phyloP scores from a whole-genome alignment of 2,113 vertebrate genomes.

The Pan troglodytes region NHGRI_mPanTro3-v2.1_pri NC_072401.2:1497501-1498000 shows the following conservation, averaged over 20 bases:
- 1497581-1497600: not conserved
- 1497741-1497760: not conserved
- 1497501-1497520: not conserved
- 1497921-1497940: not conserved
- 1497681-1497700: not conserved
- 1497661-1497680: not conserved
- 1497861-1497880: not conserved
- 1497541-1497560: not conserved
- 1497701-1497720: not conserved
- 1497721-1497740: not conserved
- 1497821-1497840: not conserved
- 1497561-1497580: not conserved
- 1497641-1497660: not conserved
- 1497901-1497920: not conserved
- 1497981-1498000: not conserved
- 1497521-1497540: not conserved
- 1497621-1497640: not conserved
- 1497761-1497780: not conserved
- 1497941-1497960: no score
- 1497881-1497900: not conserved
- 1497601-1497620: not conserved
- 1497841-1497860: not conserved
- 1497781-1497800: not conserved
- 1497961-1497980: not conserved
- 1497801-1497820: not conserved